phyloP scores from a whole-genome alignment of 2,888 invertebrate species.

The Fabriciana adippe region DNA sequence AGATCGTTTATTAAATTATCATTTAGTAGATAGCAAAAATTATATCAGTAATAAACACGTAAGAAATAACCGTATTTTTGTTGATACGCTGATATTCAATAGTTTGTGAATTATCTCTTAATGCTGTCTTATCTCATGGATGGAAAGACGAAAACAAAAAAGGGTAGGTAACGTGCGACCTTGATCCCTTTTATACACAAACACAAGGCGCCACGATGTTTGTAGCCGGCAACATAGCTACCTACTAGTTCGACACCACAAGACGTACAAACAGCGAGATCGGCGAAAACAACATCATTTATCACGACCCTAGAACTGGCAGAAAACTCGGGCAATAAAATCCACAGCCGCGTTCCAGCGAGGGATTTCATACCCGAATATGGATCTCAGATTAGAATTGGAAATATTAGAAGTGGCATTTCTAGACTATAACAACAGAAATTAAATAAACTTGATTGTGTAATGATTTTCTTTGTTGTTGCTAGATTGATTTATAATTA shows the following conservation, averaged over 20 bases:
- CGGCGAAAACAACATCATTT: slow-evolving; percentile 81
- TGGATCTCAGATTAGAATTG: slow-evolving; percentile 42
- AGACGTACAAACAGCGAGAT: slow-evolving; percentile 66
- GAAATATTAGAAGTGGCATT: background rate
- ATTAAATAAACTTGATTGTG: too few relatives aligned
- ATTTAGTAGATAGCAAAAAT: too few relatives aligned
- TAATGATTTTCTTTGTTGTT: too few relatives aligned
- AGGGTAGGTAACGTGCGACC: slow-evolving; percentile 24
- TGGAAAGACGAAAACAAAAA: slow-evolving; percentile 15
- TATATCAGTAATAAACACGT: too few relatives aligned
- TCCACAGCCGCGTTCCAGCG: slow-evolving; percentile 58
- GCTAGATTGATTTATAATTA: too few relatives aligned
- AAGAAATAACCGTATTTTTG: too few relatives aligned
- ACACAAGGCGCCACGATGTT: slow-evolving; percentile 57
- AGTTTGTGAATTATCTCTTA: background rate
- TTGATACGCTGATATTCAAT: too few relatives aligned
- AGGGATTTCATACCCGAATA: slow-evolving; percentile 73
- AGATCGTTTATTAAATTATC: too few relatives aligned
- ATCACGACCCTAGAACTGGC: slow-evolving; percentile 73
- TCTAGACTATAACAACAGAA: too few relatives aligned
- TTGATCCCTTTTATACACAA: slow-evolving; percentile 49
- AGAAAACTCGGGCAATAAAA: slow-evolving; percentile 72
- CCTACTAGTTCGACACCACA: slow-evolving; percentile 44
- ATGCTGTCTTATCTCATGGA: background rate
- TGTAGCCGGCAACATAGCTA: slow-evolving; percentile 27